A percentile compares a stretch with the other conserved stretches of the same genome.
phyloP scores from a whole-genome alignment of 1,140 invertebrate genomes.

The Platorchestia sp. region DNA sequence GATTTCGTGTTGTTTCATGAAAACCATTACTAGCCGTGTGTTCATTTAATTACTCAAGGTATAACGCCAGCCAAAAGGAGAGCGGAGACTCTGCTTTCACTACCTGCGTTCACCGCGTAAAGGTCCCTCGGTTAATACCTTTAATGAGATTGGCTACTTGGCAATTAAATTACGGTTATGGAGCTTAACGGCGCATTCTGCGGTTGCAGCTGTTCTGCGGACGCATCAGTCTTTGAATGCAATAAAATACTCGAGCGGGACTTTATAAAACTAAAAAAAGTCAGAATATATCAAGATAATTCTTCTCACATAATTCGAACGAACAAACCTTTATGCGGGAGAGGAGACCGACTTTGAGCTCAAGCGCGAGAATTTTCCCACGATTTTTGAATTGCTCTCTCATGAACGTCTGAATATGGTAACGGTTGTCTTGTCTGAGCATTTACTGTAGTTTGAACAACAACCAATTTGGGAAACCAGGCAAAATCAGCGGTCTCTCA shows the following conservation, averaged over 20 bases:
- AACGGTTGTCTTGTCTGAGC: no score
- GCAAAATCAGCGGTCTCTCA: neutral
- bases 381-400: neutral
- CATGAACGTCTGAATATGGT: no score
- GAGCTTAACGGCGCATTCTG: neutral
- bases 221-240: neutral
- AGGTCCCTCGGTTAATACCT: neutral
- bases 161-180: constrained; percentile 1
- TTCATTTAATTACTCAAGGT: neutral
- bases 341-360: neutral
- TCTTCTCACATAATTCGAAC: neutral
- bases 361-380: neutral
- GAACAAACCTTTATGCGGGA: neutral
- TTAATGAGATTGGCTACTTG: neutral
- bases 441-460: no score
- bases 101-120: neutral
- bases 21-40: neutral
- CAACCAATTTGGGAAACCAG: neutral
- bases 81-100: neutral
- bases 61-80: neutral
- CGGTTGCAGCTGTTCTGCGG: neutral
- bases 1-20: neutral
- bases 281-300: neutral
- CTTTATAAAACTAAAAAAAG: neutral
- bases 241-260: neutral